Base-by-base conservation (phyloP, 2,797 vertebrate species). In the Rhabdomys pumilio region DNA sequence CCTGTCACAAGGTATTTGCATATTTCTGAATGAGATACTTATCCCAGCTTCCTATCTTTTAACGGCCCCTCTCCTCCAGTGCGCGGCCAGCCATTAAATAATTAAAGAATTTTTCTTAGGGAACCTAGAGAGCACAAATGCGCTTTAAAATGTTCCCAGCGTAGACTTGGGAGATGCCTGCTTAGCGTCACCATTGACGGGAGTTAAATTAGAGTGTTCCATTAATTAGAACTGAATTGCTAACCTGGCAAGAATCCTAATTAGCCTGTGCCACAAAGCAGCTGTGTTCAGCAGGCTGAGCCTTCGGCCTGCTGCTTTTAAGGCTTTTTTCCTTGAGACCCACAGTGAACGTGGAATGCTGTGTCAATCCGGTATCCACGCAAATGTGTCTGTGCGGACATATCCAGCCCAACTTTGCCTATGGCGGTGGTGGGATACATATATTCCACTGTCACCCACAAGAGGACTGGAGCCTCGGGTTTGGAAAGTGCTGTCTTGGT, bases 211-310 rank as follows among this genome's bases (percentile, higher is more conserved):
- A 20, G 83, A 96, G 88, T 73, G 93, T 88, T 94, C 95, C 91
- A 89, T 96, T 97, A 90, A 97, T 93, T 81, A 82, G 84, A 88
- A 90, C 91, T 83, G 77, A 95, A 96, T 95, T 81, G 90, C 92
- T 89, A 91, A 94, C 50, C 80, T 97, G 96, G 96, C 96, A 97
- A 82, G 91, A 95, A 90, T 97, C 96, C 95, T 95, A 97, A 96
- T 76, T 87, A 96, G 84, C 65, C 50, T 94, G 96, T 91, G 79
- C 87, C 90, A 97, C 95, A 96, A 90, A 96, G 89, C 79, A 92
- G 81, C 79, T 38, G 72, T 86, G 82, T 91, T 94, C 91, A 65
- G 63, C 57, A 89, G 93, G 69, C 90, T 88, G 81, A 26, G 55
- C 41, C 73, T 87, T 47, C 24, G 79, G 67, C 53, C 47, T 75